These are phyloP conservation scores for Corbicula japonica DNA, from an alignment of 2,888 invertebrate genomes.

Conservation along the genomic window DNA sequence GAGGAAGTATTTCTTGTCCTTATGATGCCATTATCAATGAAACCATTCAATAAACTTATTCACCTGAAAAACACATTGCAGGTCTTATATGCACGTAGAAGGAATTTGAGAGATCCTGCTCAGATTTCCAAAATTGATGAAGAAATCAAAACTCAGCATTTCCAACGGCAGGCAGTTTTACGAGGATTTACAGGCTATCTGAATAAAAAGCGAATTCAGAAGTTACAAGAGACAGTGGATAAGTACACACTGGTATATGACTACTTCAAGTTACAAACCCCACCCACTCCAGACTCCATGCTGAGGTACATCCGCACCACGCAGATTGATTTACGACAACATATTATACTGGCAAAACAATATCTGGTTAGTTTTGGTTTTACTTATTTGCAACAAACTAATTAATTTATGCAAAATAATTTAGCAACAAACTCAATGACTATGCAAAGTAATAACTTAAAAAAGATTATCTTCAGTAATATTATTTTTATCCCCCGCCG, in stretches of 20 bases:
- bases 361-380: conserved; percentile 50
- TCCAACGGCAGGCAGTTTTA: conserved; percentile 50
- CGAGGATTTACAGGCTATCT: conserved; percentile 63
- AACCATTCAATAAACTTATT: conserved; percentile 50
- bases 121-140: conserved; percentile 13
- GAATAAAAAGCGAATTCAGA: conserved; percentile 60
- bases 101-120: not conserved
- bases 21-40: conserved; percentile 58
- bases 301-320: conserved; percentile 56
- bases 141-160: conserved; percentile 37
- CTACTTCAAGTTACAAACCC: conserved; percentile 42
- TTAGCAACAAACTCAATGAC: too few species aligned
- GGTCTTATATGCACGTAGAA: conserved; percentile 16
- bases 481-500: too few species aligned
- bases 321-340: conserved; percentile 60
- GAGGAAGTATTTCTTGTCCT: conserved; percentile 60
- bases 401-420: too few species aligned
- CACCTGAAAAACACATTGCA: conserved; percentile 34
- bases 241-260: conserved; percentile 61
- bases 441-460: too few species aligned
- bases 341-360: conserved; percentile 60
- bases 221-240: conserved; percentile 55
- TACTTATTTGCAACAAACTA: not conserved
- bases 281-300: conserved; percentile 44
- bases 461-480: too few species aligned